These are phyloP conservation scores for Rapana venosa DNA, from an alignment of 2,888 invertebrate species.

Conservation along the genomic window DNA sequence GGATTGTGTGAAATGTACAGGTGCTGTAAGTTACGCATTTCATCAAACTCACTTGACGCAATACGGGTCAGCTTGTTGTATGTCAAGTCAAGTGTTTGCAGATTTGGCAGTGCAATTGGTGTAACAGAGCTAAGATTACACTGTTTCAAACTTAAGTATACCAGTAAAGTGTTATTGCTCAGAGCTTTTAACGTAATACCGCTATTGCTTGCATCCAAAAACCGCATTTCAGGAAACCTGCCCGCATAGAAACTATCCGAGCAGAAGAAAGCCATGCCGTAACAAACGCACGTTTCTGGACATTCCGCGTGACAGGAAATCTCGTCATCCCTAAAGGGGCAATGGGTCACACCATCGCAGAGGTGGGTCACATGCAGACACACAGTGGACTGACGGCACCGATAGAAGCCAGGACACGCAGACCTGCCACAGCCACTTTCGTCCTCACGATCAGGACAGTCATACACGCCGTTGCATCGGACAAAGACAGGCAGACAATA, in stretches of 20 bases:
- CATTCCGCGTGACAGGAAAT: slow-evolving; percentile 48
- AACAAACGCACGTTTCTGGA: slow-evolving; percentile 48
- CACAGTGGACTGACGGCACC: not conserved
- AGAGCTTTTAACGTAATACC: not conserved
- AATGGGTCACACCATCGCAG: slow-evolving; percentile 53
- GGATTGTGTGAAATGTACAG: no score
- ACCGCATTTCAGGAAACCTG: not conserved
- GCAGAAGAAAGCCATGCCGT: slow-evolving; percentile 11
- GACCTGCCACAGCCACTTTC: not conserved
- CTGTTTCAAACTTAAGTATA: not conserved
- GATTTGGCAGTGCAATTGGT: not conserved
- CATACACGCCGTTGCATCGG: slow-evolving; percentile 11
- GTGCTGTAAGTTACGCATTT: no score
- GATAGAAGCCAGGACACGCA: slow-evolving; percentile 12
- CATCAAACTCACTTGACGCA: not conserved
- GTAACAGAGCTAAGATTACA: not conserved
- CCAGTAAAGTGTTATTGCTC: not conserved
- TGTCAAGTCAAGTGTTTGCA: not conserved
- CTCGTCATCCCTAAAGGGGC: slow-evolving; percentile 55
- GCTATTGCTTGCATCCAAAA: not conserved
- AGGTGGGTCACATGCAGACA: slow-evolving; percentile 49
- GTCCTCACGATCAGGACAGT: slow-evolving; percentile 15
- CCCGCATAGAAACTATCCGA: not conserved
- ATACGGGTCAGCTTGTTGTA: not conserved
- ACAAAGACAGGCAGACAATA: slow-evolving; percentile 19